A percentile compares a stretch with the other conserved stretches of the same genome.
Conservation (phyloP, 2,888 invertebrate genomes). For the Allygus modestus region DNA sequence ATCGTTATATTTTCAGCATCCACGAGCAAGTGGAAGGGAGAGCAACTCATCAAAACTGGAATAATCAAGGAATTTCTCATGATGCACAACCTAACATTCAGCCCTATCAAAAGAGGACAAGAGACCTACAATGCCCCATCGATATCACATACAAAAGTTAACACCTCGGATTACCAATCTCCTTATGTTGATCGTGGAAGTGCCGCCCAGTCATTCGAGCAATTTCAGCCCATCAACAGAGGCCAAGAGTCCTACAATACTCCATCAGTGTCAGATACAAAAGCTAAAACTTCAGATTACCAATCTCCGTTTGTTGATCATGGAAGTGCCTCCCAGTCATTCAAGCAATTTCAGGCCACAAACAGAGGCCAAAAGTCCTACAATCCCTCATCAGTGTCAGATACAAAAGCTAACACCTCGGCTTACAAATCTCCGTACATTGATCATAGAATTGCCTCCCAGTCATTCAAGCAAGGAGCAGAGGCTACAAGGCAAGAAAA, state of each 20-base stretch:
- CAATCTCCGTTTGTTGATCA: too few species aligned
- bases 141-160: too few species aligned
- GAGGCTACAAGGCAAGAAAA: neutral
- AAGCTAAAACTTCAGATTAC: too few species aligned
- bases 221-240: too few species aligned
- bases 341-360: too few species aligned
- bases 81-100: neutral
- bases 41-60: neutral
- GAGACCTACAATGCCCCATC: too few species aligned
- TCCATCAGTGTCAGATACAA: too few species aligned
- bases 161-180: too few species aligned
- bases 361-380: neutral
- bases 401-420: neutral
- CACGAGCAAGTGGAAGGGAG: neutral
- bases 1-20: neutral
- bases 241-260: too few species aligned
- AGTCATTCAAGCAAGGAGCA: neutral
- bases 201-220: too few species aligned
- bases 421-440: neutral
- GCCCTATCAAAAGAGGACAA: neutral
- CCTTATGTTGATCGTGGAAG: too few species aligned
- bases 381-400: neutral
- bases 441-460: neutral
- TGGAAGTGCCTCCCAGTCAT: too few species aligned
- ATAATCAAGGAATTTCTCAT: neutral